These are phyloP conservation scores for Baccha elongata DNA, from an alignment of 2,888 invertebrate species.

Conservation along the genomic window DNA sequence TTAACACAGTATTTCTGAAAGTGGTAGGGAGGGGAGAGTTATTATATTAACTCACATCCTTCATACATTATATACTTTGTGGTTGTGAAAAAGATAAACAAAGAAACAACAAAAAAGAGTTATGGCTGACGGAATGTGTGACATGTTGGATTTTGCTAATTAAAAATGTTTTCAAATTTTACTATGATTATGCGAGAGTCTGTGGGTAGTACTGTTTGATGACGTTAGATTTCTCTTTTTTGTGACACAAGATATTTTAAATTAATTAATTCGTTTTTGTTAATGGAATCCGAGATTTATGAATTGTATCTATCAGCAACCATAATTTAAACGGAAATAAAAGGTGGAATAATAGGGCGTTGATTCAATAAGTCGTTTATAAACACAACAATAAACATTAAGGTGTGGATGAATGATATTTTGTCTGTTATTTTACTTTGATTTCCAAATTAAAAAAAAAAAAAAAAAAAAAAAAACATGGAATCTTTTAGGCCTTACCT, in stretches of 20 bases:
- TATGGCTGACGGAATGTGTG: not conserved
- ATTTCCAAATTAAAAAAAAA: too few relatives aligned
- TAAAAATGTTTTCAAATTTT: not conserved
- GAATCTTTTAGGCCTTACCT: not conserved
- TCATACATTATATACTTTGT: conserved; percentile 4
- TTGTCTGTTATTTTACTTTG: not conserved
- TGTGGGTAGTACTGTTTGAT: not conserved
- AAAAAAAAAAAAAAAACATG: not conserved
- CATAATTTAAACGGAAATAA: not conserved
- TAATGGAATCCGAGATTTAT: not conserved
- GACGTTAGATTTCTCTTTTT: not conserved
- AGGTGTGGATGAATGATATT: not conserved
- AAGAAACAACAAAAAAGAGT: not conserved
- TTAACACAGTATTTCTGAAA: too few relatives aligned
- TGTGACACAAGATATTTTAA: not conserved
- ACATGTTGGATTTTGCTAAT: conserved; percentile 2
- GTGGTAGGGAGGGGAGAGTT: not conserved
- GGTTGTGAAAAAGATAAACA: not conserved
- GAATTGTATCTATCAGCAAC: not conserved
- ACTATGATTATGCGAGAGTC: too few relatives aligned
- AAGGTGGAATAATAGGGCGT: not conserved
- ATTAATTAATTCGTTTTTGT: not conserved
- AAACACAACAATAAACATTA: not conserved
- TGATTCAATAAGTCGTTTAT: not conserved
- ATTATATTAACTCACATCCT: conserved; percentile 17